A percentile compares a stretch with the other conserved stretches of the same genome.
Evolutionary conservation across 2,113 vertebrate species (phyloP).

Genomic region (Lasiurus borealis): DNA sequence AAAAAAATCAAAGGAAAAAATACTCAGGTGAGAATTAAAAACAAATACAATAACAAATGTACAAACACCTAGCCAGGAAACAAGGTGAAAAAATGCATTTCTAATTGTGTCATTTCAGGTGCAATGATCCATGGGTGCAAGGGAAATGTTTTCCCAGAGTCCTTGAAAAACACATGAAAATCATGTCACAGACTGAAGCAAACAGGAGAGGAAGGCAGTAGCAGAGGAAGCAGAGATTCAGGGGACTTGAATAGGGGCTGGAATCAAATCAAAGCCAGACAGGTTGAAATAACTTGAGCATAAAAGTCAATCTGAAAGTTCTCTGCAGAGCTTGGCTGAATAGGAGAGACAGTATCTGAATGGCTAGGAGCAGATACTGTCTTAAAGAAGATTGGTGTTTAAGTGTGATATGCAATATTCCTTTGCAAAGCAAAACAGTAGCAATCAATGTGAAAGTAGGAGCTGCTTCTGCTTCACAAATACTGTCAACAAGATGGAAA

Average conservation of each 20-base stretch:
- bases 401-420: conserved; percentile 74
- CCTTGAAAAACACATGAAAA: conserved; percentile 18
- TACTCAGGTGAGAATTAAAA: too few relatives aligned
- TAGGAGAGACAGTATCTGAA: conserved; percentile 26
- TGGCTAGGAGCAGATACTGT: conserved; percentile 49
- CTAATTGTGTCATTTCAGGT: not conserved
- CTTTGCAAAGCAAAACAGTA: conserved; percentile 76
- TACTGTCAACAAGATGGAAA: conserved; percentile 77
- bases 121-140: not conserved
- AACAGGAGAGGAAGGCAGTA: not conserved
- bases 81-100: not conserved
- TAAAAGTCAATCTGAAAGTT: conserved; percentile 21
- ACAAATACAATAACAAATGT: not conserved
- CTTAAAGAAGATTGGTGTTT: conserved; percentile 71
- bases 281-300: conserved; percentile 27
- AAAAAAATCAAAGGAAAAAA: too few relatives aligned
- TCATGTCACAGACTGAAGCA: not conserved
- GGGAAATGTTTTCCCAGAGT: not conserved
- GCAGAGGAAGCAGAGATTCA: conserved; percentile 6
- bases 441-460: conserved; percentile 76
- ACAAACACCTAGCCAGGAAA: not conserved
- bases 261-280: conserved; percentile 52
- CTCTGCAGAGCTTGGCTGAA: conserved; percentile 28
- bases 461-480: conserved; percentile 78
- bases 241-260: not conserved